Base-by-base conservation (phyloP, 2,113 vertebrate genomes). In the Ceyx melanurus region DNA sequence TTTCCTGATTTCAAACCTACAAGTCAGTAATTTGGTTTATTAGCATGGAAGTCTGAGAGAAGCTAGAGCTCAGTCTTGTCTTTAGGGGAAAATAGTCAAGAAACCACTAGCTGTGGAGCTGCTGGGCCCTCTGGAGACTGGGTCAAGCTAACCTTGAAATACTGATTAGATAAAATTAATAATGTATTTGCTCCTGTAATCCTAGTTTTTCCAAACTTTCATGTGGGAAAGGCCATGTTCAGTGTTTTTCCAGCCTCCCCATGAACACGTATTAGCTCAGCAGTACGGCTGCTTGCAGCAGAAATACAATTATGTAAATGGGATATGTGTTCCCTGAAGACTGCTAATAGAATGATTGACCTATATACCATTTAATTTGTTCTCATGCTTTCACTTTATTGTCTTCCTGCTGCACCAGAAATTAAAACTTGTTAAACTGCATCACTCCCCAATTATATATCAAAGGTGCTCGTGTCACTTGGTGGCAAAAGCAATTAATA, bases 301-400 rank as follows among this genome's bases (percentile, higher is more conserved):
- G 95, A 98, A 97, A 97, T 96, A 97, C 96, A 98, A 97, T 98
- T 98, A 98, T 97, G 97, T 31, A 97, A 97, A 97, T 97, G 33
- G 97, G 95, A 29, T 86, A 57, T 78, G 80, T 81, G 88, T 31
- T 98, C 97, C 97, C 97, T 78, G 93, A 96, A 97, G 97, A 96
- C 92, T 96, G 88, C 91, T 98, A 97, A 98, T 96, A 97, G 92
- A 95, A 98, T 97, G 97, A 97, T 97, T 98, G 97, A 97, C 97
- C 97, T 97, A 97, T 96, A 98, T 97, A 96, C 54, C 6, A 5
- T 87, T 97, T 97, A 97, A 97, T 97, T 97, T 96, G 94, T 97
- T 96, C 96, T 95, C 92, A 21, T 84, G 89, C 61, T 91, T 95
- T 88, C 89, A 86, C 79, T 96, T 97, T 93, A 96, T 96, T 97